These are phyloP conservation scores for Microdon myrmicae DNA, from an alignment of 2,888 invertebrate genomes.

Conservation along the genomic window DNA sequence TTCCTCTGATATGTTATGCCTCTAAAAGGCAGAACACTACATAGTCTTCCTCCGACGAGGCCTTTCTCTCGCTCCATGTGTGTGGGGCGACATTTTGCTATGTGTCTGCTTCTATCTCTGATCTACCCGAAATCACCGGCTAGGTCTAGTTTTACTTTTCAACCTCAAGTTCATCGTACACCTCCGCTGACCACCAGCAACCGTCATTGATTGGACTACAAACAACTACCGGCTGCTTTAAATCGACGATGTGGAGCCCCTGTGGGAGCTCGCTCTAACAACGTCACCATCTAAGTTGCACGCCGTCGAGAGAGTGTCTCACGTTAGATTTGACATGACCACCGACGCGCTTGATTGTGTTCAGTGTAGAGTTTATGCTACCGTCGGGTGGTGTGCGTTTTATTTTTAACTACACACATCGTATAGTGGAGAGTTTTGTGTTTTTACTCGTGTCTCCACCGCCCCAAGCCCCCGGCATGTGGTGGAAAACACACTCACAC, in stretches of 20 bases:
- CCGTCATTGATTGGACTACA: not conserved
- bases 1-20: too few relatives aligned
- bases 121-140: constrained; percentile 36
- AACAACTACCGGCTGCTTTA: constrained; percentile 34
- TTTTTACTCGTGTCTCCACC: constrained; percentile 9
- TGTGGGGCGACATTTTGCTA: too few relatives aligned
- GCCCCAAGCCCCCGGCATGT: not conserved
- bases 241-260: constrained; percentile 11
- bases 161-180: constrained; percentile 44
- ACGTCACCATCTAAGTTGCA: constrained; percentile 26
- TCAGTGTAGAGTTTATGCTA: constrained; percentile 25
- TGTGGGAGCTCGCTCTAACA: constrained; percentile 1
- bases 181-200: constrained; percentile 10
- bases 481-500: constrained; percentile 24
- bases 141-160: constrained; percentile 46
- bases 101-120: too few relatives aligned
- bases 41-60: too few relatives aligned
- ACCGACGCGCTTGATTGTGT: constrained; percentile 40
- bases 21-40: too few relatives aligned
- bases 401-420: constrained; percentile 27
- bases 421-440: constrained; percentile 28
- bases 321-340: constrained; percentile 35
- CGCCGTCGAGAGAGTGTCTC: constrained; percentile 30
- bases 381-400: constrained; percentile 17
- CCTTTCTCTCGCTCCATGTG: too few relatives aligned